phyloP scores from a whole-genome alignment of 2,797 vertebrate genomes.

The Darevskia mixta region DNA sequence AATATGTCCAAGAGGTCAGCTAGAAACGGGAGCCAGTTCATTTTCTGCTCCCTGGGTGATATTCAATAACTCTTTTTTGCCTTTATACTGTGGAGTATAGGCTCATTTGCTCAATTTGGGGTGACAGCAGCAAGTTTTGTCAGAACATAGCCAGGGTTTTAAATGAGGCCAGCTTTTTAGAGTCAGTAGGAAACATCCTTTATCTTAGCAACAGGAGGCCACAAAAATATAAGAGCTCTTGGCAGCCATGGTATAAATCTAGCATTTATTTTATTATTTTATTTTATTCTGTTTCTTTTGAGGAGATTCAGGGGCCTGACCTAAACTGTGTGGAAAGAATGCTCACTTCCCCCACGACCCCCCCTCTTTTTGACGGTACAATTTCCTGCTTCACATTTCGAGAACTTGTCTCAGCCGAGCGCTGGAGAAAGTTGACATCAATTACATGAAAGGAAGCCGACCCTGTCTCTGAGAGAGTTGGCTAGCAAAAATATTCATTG shows the following conservation, averaged over 20 bases:
- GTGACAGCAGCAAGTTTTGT: conserved; percentile 85
- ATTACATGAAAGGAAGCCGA: conserved; percentile 85
- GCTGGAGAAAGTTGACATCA: conserved; percentile 82
- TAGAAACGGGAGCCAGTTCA: conserved; percentile 88
- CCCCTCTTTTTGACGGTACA: conserved; percentile 74
- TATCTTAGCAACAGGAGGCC: conserved; percentile 84
- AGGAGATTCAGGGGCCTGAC: conserved; percentile 79
- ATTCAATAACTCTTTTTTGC: conserved; percentile 87
- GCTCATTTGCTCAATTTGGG: conserved; percentile 83
- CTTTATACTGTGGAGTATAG: conserved; percentile 78
- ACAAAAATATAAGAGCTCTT: conserved; percentile 82
- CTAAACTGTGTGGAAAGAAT: conserved; percentile 81
- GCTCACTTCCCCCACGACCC: conserved; percentile 72
- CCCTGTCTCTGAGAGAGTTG: conserved; percentile 76
- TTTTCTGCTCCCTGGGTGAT: conserved; percentile 86
- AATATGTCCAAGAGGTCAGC: conserved; percentile 81
- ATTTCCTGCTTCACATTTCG: conserved; percentile 85
- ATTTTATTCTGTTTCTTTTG: conserved; percentile 48
- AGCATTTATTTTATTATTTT: conserved; percentile 27
- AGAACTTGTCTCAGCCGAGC: conserved; percentile 79
- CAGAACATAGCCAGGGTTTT: conserved; percentile 77
- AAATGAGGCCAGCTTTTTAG: conserved; percentile 76
- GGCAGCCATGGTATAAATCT: conserved; percentile 82
- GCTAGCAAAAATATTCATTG: conserved; percentile 80
- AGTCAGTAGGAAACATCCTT: conserved; percentile 82